Evolutionary conservation across 2,797 vertebrate genomes (phyloP).

Genomic region (Thamnophis elegans): DNA sequence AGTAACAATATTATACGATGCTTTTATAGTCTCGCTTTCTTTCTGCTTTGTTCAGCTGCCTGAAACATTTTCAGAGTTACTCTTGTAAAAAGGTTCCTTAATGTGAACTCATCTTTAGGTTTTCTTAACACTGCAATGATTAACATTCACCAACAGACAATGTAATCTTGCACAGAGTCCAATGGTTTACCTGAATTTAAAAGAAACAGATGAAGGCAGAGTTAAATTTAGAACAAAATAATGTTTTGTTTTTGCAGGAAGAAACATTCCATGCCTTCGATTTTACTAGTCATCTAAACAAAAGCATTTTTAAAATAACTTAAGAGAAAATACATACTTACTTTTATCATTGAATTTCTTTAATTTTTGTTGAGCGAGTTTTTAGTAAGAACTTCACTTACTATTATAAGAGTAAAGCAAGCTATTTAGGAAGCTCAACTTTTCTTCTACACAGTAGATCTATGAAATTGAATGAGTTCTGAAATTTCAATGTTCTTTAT

Average conservation of each 20-base stretch:
- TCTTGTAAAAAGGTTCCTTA: not conserved
- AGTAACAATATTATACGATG: not conserved
- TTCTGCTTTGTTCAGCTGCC: not conserved
- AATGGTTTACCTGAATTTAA: constrained; percentile 20
- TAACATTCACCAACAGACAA: not conserved
- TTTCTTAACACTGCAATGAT: not conserved
- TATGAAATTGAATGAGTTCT: not conserved
- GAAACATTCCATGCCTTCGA: not conserved
- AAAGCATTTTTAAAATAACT: constrained; percentile 11
- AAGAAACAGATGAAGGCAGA: not conserved
- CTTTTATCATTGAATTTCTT: constrained; percentile 5
- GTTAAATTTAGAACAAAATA: constrained; percentile 14
- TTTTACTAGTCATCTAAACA: not conserved
- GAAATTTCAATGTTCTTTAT: not conserved
- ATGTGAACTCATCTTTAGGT: not conserved
- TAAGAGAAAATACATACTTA: not conserved
- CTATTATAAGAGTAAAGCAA: not conserved
- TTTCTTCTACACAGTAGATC: not conserved
- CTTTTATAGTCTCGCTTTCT: not conserved
- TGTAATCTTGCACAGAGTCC: constrained; percentile 9
- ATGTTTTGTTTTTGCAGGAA: not conserved
- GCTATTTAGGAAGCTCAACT: not conserved
- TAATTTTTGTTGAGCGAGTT: not conserved
- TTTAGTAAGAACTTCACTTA: not conserved
- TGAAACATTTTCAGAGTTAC: not conserved